phyloP scores from a whole-genome alignment of 2,797 vertebrate species.

The Cottoperca gobio region DNA sequence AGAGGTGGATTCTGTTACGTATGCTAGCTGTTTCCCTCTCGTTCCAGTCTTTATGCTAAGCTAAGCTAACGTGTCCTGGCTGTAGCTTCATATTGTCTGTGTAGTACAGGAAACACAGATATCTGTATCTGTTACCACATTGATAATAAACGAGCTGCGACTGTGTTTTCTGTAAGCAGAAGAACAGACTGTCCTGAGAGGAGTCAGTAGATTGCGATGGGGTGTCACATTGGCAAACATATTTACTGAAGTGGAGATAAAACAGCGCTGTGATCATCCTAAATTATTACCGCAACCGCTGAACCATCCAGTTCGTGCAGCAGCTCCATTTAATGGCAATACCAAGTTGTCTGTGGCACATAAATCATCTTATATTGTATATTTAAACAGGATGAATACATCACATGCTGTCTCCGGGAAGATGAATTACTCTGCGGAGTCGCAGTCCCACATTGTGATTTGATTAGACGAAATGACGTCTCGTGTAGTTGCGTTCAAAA shows the following conservation, averaged over 20 bases:
- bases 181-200: too few species aligned
- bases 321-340: conserved; percentile 12
- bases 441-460: neutral
- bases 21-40: too few species aligned
- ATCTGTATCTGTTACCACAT: too few species aligned
- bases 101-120: too few species aligned
- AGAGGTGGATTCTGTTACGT: too few species aligned
- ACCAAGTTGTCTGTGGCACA: neutral
- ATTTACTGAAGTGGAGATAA: conserved; percentile 1
- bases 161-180: too few species aligned
- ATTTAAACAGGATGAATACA: neutral
- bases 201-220: neutral
- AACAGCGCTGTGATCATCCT: neutral
- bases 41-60: too few species aligned
- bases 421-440: neutral
- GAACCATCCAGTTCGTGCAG: conserved; percentile 9
- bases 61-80: too few species aligned
- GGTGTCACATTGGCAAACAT: neutral
- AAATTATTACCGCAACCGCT: conserved; percentile 15
- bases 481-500: conserved; percentile 2
- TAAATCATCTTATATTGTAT: too few species aligned
- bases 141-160: too few species aligned
- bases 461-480: neutral
- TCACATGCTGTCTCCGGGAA: neutral
- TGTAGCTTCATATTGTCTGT: too few species aligned